Base-by-base conservation (phyloP, 1,140 invertebrate genomes). In the Zophobas morio region DNA sequence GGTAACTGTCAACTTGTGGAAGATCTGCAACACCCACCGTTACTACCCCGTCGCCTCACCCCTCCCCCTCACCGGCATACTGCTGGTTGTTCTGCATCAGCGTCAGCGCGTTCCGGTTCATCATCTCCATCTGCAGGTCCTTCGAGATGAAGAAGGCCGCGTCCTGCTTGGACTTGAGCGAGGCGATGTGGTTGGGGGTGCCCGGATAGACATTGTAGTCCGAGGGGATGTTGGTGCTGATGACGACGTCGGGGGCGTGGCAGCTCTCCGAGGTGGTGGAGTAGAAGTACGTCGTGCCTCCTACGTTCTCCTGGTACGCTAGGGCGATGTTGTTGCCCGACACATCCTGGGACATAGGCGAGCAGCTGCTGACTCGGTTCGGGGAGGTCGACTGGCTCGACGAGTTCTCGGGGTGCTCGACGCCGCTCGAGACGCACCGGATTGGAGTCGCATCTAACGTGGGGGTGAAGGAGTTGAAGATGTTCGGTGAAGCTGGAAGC, bases 271-370 rank as follows among this genome's bases (percentile, higher is more conserved):
- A 86, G n/a, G 87, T 86, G 36, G 87, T 86, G 70, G 88, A 88
- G 84, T 96, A 98, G 87, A 97, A 98, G 87, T 98, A 98, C 2
- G 96, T 98, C 32, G 96, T 98, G 33, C 96, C 96, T 56, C 95
- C 95, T 77, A 97, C 95, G 90, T 96, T 96, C 86, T 97, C 96
- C 91, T 97, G 87, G 57, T 81, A 81, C n/a, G 88, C 89, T n/a
- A 89, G 86, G 80, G 88, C 86, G 51, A 84, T 83, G 70, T 85
- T 86, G 36, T 72, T 78, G 88, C 89, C 76, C 89, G 80, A 57
- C 34, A 46, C 39, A 82, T 76, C 47, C 40, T 80, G 79, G 57
- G 82, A 78, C 60, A 82, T 85, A 42, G 84, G 83, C 39, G 84
- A 85, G 74, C 84, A 82, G 80, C 85, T 82, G 70, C 39, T 75